phyloP scores from a whole-genome alignment of 2,113 vertebrate genomes.

The Pristiophorus japonicus region DNA sequence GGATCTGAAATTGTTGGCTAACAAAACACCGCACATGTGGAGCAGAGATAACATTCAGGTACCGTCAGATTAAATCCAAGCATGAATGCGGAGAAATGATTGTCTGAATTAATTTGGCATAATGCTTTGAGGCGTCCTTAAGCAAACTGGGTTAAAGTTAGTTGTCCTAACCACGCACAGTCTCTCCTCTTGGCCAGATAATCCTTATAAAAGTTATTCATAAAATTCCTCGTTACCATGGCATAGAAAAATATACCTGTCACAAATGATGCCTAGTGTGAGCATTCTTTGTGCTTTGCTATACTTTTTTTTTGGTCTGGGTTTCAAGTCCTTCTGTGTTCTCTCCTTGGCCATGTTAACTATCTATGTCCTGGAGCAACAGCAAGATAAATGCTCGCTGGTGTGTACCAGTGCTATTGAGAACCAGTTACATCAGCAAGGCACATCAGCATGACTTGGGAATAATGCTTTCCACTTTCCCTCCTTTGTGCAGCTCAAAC shows the following conservation, averaged over 20 bases:
- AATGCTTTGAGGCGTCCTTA: not conserved
- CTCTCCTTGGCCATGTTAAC: not conserved
- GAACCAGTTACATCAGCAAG: not conserved
- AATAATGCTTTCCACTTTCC: not conserved
- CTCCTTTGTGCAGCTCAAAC: not conserved
- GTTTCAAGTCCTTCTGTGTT: not conserved
- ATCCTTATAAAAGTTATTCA: not conserved
- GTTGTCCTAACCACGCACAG: not conserved
- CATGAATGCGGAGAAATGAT: not conserved
- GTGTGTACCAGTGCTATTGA: not conserved
- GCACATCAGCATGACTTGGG: not conserved
- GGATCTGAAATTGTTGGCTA: slow-evolving; percentile 85
- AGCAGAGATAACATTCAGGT: slow-evolving; percentile 90
- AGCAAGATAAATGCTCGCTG: not conserved
- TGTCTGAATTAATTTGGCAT: not conserved
- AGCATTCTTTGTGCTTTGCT: not conserved
- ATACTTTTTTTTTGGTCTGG: not conserved
- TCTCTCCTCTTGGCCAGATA: not conserved
- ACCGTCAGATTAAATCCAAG: slow-evolving; percentile 38
- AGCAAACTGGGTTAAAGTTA: not conserved
- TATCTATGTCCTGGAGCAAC: not conserved
- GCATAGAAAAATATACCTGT: not conserved
- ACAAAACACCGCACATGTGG: slow-evolving; percentile 93
- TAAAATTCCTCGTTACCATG: not conserved
- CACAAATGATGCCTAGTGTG: not conserved